Conservation (phyloP, 1,140 invertebrate species). For the Drosophila trapezifrons region DNA sequence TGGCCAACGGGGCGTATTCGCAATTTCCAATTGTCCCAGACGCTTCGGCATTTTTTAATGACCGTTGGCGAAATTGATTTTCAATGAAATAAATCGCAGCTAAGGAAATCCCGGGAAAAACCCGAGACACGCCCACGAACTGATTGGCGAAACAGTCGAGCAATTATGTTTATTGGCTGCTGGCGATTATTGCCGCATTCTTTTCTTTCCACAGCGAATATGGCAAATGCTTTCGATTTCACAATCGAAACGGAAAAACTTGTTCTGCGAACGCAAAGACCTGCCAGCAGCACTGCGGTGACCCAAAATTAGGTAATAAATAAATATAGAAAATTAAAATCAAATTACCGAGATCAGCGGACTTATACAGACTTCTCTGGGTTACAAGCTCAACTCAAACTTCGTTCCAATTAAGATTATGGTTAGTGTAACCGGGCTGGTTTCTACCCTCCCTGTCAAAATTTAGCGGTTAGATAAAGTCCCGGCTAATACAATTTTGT, state of each 20-base stretch:
- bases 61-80: too few species aligned
- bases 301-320: conserved; percentile 29
- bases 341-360: conserved; percentile 5
- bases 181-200: conserved; percentile 55
- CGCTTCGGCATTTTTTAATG: conserved; percentile 60
- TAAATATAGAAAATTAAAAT: conserved; percentile 42
- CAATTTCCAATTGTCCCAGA: conserved; percentile 45
- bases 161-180: conserved; percentile 51
- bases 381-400: neutral
- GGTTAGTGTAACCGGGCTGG: too few species aligned
- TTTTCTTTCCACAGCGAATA: conserved; percentile 10
- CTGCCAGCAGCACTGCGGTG: too few species aligned
- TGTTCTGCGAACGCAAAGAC: too few species aligned
- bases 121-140: conserved; percentile 35
- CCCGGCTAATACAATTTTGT: too few species aligned
- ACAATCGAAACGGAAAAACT: conserved; percentile 42
- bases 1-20: conserved; percentile 42
- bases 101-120: conserved; percentile 19
- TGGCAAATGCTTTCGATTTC: conserved; percentile 33
- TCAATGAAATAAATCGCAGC: conserved; percentile 41
- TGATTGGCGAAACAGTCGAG: conserved; percentile 26
- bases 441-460: too few species aligned
- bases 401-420: neutral
- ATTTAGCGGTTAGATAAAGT: too few species aligned
- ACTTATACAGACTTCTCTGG: neutral